phyloP scores from a whole-genome alignment of 2,113 vertebrate species.

The Thalassarche chlororhynchos region DNA sequence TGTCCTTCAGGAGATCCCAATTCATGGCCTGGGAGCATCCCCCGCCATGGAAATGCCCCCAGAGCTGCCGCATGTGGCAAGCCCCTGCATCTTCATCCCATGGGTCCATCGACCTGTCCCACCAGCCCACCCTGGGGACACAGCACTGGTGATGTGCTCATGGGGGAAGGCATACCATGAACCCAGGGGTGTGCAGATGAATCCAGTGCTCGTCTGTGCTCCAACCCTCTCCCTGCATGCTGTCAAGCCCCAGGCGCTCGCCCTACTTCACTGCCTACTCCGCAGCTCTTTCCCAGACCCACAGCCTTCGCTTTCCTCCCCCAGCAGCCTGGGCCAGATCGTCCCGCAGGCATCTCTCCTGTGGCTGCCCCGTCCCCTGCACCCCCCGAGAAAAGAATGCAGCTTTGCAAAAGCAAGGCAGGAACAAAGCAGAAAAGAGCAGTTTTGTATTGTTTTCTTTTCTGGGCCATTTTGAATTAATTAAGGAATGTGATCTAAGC shows the following conservation, averaged over 20 bases:
- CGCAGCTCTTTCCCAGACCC: not conserved
- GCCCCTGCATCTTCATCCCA: not conserved
- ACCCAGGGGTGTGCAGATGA: fast-evolving
- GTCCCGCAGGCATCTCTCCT: fast-evolving
- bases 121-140: not conserved
- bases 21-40: not conserved
- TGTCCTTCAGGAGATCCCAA: not conserved
- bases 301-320: fast-evolving
- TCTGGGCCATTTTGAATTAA: slow-evolving; percentile 72
- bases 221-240: not conserved
- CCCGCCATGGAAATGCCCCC: not conserved
- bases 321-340: fast-evolving
- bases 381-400: slow-evolving; percentile 49
- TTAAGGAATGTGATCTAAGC: slow-evolving; percentile 75
- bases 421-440: slow-evolving; percentile 62
- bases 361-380: slow-evolving; percentile 41
- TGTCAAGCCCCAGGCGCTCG: fast-evolving
- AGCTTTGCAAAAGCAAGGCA: slow-evolving; percentile 55
- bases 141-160: fast-evolving
- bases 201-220: not conserved
- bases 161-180: not conserved
- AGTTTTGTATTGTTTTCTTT: slow-evolving; percentile 64
- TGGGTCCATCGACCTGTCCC: fast-evolving
- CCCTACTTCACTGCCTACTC: not conserved
- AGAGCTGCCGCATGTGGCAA: fast-evolving